Conservation (phyloP, 2,113 vertebrate species). For the Tragelaphus scriptus region DNA sequence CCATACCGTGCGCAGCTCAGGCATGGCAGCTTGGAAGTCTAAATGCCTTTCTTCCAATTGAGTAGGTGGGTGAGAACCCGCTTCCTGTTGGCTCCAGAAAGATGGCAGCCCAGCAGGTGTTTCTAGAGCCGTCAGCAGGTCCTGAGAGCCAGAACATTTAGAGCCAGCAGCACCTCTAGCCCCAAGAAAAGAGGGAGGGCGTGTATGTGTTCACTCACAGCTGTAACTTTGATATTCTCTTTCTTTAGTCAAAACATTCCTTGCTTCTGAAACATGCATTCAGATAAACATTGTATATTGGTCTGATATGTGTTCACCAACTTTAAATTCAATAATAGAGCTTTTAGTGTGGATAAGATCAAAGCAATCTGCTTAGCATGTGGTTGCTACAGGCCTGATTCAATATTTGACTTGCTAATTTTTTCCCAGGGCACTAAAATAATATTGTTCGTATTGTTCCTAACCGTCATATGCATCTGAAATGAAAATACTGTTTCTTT, state of each 20-base stretch:
- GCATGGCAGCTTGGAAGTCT: neutral
- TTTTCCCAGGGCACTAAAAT: constrained; percentile 86
- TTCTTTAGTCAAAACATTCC: constrained; percentile 78
- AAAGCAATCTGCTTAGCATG: constrained; percentile 89
- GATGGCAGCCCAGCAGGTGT: neutral
- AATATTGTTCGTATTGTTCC: constrained; percentile 85
- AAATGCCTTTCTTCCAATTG: neutral
- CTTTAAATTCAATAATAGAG: constrained; percentile 87
- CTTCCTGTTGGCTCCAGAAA: neutral
- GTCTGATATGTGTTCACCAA: constrained; percentile 83
- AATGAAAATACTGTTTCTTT: constrained; percentile 69
- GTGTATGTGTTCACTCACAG: constrained; percentile 52
- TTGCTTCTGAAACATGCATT: constrained; percentile 73
- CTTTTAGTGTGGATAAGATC: constrained; percentile 90
- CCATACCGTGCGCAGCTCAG: neutral
- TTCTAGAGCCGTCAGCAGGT: neutral
- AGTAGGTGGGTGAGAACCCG: neutral
- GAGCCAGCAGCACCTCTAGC: neutral
- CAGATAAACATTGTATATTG: constrained; percentile 79
- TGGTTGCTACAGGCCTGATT: constrained; percentile 85
- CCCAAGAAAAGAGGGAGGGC: constrained; percentile 43
- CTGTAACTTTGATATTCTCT: constrained; percentile 76
- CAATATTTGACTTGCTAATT: constrained; percentile 95
- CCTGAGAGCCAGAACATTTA: constrained; percentile 12
- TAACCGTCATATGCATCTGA: constrained; percentile 71